A percentile compares a stretch with the other conserved stretches of the same genome.
Conservation (phyloP, 2,113 vertebrate species). For the Anoplopoma fimbria region DNA sequence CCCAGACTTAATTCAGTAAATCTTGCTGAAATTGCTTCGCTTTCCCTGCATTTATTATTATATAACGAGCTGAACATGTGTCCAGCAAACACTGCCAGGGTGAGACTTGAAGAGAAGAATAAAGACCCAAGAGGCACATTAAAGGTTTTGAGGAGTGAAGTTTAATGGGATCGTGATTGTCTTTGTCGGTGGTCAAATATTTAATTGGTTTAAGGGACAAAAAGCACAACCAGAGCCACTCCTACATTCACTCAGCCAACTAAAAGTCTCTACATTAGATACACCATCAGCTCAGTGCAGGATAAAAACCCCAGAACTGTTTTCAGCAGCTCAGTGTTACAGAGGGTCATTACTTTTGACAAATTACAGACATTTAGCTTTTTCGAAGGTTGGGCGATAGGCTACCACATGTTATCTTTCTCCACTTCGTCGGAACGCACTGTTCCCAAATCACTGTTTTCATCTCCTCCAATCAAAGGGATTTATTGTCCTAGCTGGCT, state of each 20-base stretch:
- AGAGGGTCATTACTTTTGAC: slow-evolving; percentile 64
- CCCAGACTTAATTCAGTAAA: slow-evolving; percentile 39
- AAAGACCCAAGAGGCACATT: slow-evolving; percentile 43
- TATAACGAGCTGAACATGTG: slow-evolving; percentile 40
- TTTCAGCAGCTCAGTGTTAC: slow-evolving; percentile 45
- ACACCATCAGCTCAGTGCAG: slow-evolving; percentile 22
- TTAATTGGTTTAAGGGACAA: slow-evolving; percentile 65
- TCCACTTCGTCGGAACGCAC: slow-evolving; percentile 51
- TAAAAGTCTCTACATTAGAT: slow-evolving; percentile 56
- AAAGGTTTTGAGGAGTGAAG: slow-evolving; percentile 60
- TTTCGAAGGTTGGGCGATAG: slow-evolving; percentile 53
- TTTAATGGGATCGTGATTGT: slow-evolving; percentile 75
- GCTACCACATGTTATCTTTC: slow-evolving; percentile 52
- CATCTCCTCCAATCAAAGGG: slow-evolving; percentile 54
- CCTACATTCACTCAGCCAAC: slow-evolving; percentile 54
- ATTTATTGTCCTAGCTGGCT: slow-evolving; percentile 53
- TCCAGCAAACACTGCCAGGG: neutral
- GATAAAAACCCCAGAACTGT: slow-evolving; percentile 26
- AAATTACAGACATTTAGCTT: slow-evolving; percentile 65
- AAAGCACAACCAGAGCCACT: slow-evolving; percentile 66
- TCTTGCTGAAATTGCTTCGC: slow-evolving; percentile 10
- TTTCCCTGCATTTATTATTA: slow-evolving; percentile 26
- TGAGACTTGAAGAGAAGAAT: slow-evolving; percentile 29
- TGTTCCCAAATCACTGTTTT: slow-evolving; percentile 46
- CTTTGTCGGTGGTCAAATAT: slow-evolving; percentile 68